Evolutionary conservation across 1,140 invertebrate species (phyloP).

Genomic region (Dendrolimus kikuchii): DNA sequence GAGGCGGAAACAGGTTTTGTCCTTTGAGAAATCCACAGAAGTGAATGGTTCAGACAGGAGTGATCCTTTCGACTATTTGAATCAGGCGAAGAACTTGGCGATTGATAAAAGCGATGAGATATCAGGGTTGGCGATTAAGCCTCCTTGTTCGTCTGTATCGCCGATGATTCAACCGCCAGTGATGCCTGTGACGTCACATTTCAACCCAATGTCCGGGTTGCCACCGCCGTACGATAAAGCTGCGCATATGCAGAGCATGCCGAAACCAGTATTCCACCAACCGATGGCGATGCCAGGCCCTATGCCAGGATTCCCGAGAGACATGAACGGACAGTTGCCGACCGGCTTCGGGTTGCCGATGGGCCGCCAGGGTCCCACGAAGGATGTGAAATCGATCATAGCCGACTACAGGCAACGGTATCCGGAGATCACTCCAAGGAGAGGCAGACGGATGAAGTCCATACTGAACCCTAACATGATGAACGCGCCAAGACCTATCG

Average conservation of each 20-base stretch:
- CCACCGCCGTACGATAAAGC: slow-evolving; percentile 64
- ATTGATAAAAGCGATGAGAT: slow-evolving; percentile 67
- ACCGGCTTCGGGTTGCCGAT: slow-evolving; percentile 49
- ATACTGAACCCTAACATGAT: slow-evolving; percentile 61
- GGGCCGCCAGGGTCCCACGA: slow-evolving; percentile 81
- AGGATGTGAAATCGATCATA: slow-evolving; percentile 87
- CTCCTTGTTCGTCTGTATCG: slow-evolving; percentile 34
- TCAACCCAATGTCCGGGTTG: slow-evolving; percentile 53
- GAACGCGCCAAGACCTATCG: slow-evolving; percentile 50
- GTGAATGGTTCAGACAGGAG: slow-evolving; percentile 49
- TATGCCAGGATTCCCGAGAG: slow-evolving; percentile 58
- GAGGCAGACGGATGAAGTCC: slow-evolving; percentile 75
- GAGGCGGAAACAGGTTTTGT: slow-evolving; percentile 76
- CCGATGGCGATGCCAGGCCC: slow-evolving; percentile 55
- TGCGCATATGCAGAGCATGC: slow-evolving; percentile 55
- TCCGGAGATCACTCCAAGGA: slow-evolving; percentile 78
- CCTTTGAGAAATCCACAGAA: slow-evolving; percentile 55
- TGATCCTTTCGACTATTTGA: slow-evolving; percentile 56
- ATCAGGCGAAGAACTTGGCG: slow-evolving; percentile 56
- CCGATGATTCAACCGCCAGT: slow-evolving; percentile 48
- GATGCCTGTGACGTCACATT: slow-evolving; percentile 50
- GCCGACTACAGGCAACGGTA: slow-evolving; percentile 85
- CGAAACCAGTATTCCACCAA: slow-evolving; percentile 59
- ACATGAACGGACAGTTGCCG: slow-evolving; percentile 67
- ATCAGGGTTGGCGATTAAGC: slow-evolving; percentile 56